phyloP scores from a whole-genome alignment of 2,888 invertebrate species.

The Meghimatium bilineatum region DNA sequence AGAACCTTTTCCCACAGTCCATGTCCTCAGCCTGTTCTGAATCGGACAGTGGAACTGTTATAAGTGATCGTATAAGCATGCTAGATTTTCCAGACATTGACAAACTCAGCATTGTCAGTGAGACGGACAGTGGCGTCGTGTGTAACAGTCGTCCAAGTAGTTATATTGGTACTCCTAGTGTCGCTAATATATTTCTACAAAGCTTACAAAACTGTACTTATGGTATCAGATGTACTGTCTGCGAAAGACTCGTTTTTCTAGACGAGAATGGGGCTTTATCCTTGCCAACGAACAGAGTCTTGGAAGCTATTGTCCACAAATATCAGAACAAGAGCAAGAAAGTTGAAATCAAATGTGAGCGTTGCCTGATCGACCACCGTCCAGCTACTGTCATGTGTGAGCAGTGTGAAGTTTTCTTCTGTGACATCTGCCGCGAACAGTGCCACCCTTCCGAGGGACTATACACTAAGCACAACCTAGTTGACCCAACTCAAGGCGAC shows the following conservation, averaged over 20 bases:
- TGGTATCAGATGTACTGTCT: conserved; percentile 82
- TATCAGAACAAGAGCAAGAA: conserved; percentile 81
- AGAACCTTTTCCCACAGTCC: conserved; percentile 71
- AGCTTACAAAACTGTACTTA: conserved; percentile 65
- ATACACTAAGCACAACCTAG: conserved; percentile 89
- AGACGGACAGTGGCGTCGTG: conserved; percentile 98
- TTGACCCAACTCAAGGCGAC: conserved; percentile 83
- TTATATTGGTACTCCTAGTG: conserved; percentile 86
- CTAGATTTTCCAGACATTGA: conserved; percentile 74
- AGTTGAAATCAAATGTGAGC: conserved; percentile 71
- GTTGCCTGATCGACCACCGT: conserved; percentile 68
- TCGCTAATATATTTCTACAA: conserved; percentile 70
- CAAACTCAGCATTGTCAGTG: conserved; percentile 83
- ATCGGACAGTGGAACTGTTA: conserved; percentile 62
- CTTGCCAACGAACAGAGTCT: conserved; percentile 91
- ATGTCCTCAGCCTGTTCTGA: conserved; percentile 77
- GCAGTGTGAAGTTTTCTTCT: conserved; percentile 94
- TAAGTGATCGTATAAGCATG: conserved; percentile 58
- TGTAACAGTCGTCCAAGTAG: conserved; percentile 79
- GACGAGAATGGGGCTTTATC: conserved; percentile 96
- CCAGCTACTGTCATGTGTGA: conserved; percentile 90
- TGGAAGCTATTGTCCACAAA: conserved; percentile 95
- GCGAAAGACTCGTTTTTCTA: conserved; percentile 92
- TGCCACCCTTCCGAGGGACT: conserved; percentile 97
- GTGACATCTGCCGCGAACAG: conserved; percentile 91